phyloP scores from a whole-genome alignment of 64 coral and sea anemone species.

The Exaiptasia diaphana region DNA sequence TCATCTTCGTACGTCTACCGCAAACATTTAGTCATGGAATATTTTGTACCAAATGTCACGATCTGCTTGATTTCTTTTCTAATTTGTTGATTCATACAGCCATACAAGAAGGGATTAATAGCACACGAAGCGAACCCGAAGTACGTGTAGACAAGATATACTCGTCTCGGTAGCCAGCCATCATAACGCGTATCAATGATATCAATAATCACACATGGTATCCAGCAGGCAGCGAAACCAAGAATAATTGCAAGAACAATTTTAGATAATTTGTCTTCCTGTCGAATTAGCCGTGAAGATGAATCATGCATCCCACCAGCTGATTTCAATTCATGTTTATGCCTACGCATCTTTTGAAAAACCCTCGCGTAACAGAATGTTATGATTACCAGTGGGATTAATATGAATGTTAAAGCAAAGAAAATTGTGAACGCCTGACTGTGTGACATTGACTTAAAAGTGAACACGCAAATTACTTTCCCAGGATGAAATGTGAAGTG shows the following conservation, averaged over 20 bases:
- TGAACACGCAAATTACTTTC: constrained; percentile 75
- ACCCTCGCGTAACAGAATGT: constrained; percentile 60
- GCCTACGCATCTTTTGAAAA: constrained; percentile 53
- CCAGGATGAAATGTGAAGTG: constrained; percentile 72
- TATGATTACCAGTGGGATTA: constrained; percentile 47
- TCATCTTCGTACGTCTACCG: no score
- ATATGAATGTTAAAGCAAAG: constrained; percentile 55
- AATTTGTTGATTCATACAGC: constrained; percentile 78
- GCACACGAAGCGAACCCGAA: constrained; percentile 58
- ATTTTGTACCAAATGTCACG: not conserved
- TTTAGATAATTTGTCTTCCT: constrained; percentile 76
- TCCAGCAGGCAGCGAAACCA: constrained; percentile 74
- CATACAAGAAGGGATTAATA: constrained; percentile 81
- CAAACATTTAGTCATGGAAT: no score
- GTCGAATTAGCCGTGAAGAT: constrained; percentile 47
- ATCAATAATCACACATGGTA: constrained; percentile 72
- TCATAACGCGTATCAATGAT: constrained; percentile 28
- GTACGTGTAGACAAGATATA: constrained; percentile 72
- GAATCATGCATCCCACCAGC: constrained; percentile 56
- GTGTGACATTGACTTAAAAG: constrained; percentile 17
- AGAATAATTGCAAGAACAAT: constrained; percentile 73
- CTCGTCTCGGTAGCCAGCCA: constrained; percentile 58
- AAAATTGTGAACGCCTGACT: constrained; percentile 38
- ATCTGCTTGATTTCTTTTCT: constrained; percentile 49
- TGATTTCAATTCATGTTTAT: constrained; percentile 51